Base-by-base conservation (phyloP, 2,888 invertebrate species). In the Elegia similella region DNA sequence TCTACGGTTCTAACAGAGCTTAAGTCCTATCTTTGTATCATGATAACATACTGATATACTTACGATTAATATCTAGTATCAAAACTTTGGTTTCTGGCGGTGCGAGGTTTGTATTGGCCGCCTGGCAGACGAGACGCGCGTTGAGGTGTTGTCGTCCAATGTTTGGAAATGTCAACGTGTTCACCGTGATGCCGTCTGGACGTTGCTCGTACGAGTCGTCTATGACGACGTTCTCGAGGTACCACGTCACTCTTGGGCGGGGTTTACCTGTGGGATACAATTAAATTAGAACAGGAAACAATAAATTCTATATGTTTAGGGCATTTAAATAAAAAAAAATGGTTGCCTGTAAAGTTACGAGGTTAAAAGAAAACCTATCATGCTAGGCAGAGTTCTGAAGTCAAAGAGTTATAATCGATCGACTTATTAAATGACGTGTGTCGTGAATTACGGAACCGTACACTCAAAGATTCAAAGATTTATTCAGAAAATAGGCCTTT, bases 101-200 rank as follows among this genome's bases (percentile, higher is more conserved):
- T 46, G 95, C 95, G 70, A 97, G 89, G 83, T 96, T 96, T 65
- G 96, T 97, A 84, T 97, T 97, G 72, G 95, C 95, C 30, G 97
- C 97, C 86, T 97, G 96, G 87, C 97, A 97, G 72, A 96, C 95
- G 74, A 97, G 95, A 72, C 96, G 93, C 59, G 96, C 93, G 84
- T 96, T 95, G 69, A 97, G 93, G 86, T 97, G 96, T 84, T 96
- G 95, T 59, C 97, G 90, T 34, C 96, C 96, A 68, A 97, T 94
- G 79, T 94, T 95, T 59, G 95, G 95, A 78, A 96, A 96, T 62
- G 94, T 94, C 72, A 97, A 92, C 70, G 95, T 95, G 92, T 97
- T 97, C 75, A 95, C 93, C 56, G 96, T 95, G 65, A 94, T 88
- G 42, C 95, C 95, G 67, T 95, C 95, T 30, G 89, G 73, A 47